These are phyloP conservation scores for Azorinus chamasolen DNA, from an alignment of 2,888 invertebrate genomes.

Conservation along the genomic window DNA sequence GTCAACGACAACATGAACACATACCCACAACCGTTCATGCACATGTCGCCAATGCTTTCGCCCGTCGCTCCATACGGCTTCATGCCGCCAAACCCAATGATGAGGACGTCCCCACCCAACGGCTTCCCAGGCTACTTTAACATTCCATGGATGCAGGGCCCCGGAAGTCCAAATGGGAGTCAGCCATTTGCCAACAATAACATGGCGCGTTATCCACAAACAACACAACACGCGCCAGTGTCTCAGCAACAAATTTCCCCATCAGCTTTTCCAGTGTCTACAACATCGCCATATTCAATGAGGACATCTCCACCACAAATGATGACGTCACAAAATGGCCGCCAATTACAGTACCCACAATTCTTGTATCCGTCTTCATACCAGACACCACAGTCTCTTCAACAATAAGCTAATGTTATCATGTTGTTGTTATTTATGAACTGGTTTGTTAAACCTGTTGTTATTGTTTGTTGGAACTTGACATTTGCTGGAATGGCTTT, in stretches of 20 bases:
- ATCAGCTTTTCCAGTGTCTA: neutral
- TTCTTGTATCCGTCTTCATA: slow-evolving; percentile 29
- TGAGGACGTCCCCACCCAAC: slow-evolving; percentile 59
- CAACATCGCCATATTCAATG: slow-evolving; percentile 30
- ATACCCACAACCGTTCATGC: slow-evolving; percentile 47
- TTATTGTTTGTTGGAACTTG: too few relatives aligned
- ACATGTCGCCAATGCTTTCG: slow-evolving; percentile 65
- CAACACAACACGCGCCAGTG: slow-evolving; percentile 6
- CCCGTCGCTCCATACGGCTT: slow-evolving; percentile 67
- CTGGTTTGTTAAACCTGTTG: too few relatives aligned
- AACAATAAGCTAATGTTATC: too few relatives aligned
- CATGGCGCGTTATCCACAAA: slow-evolving; percentile 8
- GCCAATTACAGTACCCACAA: slow-evolving; percentile 48
- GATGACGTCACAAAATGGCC: slow-evolving; percentile 45
- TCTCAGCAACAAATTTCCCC: slow-evolving; percentile 1
- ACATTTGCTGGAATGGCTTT: too few relatives aligned
- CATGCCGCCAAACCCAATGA: slow-evolving; percentile 59
- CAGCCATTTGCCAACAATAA: neutral
- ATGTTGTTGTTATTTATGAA: too few relatives aligned
- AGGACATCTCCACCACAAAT: slow-evolving; percentile 63
- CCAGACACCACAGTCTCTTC: too few relatives aligned
- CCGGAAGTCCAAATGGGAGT: slow-evolving; percentile 3
- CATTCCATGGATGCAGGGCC: slow-evolving; percentile 26
- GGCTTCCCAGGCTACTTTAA: slow-evolving; percentile 51
- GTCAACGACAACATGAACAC: slow-evolving; percentile 66